Evolutionary conservation across 2,797 vertebrate species (phyloP), one percentile per base, ranked within the genome.

Genomic region (Sebastes melanostomus): DNA sequence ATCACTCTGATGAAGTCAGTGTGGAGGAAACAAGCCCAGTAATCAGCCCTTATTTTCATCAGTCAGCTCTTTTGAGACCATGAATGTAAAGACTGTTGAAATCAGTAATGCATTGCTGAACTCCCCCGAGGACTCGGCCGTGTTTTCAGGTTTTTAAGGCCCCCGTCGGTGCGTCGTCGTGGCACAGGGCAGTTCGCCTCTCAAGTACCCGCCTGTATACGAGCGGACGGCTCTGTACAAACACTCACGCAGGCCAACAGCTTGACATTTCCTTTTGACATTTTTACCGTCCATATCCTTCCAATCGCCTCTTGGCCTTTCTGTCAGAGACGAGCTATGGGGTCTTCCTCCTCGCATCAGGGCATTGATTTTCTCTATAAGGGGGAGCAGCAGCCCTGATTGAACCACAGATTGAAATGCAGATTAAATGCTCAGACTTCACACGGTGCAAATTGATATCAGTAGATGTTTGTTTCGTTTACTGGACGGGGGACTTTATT

Each of bases 251-350:
- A 62, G 72, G 73, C 86, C 87, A 61, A 77, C 69, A 13, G 11
- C 81, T 81, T 92, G 92, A 92, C 91, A 93, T 92, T 95, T 93
- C 77, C 89, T 83, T 84, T 72, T 94, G 92, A 92, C 92, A 94
- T 94, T 94, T 86, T 86, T 82, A 69, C 59, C 25, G 5, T 50
- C 66, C 77, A 8, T 81, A 75, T 81, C 87, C 80, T 56, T 85
- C 85, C 80, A 46, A 46, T 88, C 87, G 81, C 88, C 83, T 75
- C 66, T 46, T 66, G 86, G 75, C 89, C 91, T 93, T 92, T 89
- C 75, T 22, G 80, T 80, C 77, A 66, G 75, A 86, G 72, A 76
- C 16, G 9, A 78, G 78, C 75, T 71, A 11, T 4, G 50, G 36
- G 54, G 65, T 72, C 84, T 36, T 65, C 74, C 54, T 72, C 63